Base-by-base conservation (phyloP, 2,888 invertebrate genomes). In the Scaptomyza tumidula region DNA sequence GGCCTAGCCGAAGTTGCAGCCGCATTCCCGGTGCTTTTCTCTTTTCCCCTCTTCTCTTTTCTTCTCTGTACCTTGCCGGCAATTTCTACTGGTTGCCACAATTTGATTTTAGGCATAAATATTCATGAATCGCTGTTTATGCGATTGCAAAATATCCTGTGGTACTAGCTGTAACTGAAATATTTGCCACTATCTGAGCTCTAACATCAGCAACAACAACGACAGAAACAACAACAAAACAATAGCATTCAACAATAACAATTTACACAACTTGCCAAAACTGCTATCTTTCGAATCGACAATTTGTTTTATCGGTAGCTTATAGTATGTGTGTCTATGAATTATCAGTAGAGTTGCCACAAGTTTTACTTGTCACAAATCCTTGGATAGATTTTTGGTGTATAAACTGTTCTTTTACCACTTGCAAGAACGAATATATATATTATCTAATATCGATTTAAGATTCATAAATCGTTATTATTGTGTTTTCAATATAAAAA, bases 91-190 rank as follows among this genome's bases (percentile, higher is more conserved):
- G 54, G 69, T 56, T 75, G 63, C 77, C 75, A 61, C 68, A 68
- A 72, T 72, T 75, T 77, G 67, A 75, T 75, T 77, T 77, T 49
- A 61, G 59, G 78, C 73, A 77, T 77, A 75, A 72, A 75, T 75
- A 78, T 75, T 75, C 74, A 75, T 78, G 75, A 73, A 62, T 44
- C 43, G 50, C 48, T 69, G 73, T 56, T 53, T 60, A 62, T 75
- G 61, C 75, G 65, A 65, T 71, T 75, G 75, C 71, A 56, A 62
- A 75, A 65, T 59, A 44, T 59, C 27, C 13, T 24, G 19, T 41
- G 11, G 13, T 54, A 16, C 10, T 54, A 16, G 3, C 39, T 49
- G 33, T 57, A 55, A 43, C 64, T 46, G 50, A 29, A 64, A 58
- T 71, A 56, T 52, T 50, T 54, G 37, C 41, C n/a, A 50, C 16